Evolutionary conservation across 2,888 invertebrate species (phyloP).

Genomic region (Terebella lapidaria): DNA sequence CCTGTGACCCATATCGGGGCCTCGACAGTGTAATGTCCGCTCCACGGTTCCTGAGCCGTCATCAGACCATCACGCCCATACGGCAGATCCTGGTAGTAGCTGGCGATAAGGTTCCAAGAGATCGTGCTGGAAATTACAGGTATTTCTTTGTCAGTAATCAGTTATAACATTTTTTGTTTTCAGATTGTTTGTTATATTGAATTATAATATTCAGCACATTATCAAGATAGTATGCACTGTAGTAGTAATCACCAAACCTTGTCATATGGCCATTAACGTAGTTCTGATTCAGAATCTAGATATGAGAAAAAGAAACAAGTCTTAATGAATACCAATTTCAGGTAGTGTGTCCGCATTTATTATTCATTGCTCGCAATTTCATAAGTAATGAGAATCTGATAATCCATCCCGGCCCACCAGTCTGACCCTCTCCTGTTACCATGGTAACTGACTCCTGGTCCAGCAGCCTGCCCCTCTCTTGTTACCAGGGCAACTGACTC

Average conservation of each 20-base stretch:
- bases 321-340: no score
- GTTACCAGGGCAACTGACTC: neutral
- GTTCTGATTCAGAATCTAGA: conserved; percentile 47
- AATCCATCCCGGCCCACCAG: no score
- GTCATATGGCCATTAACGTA: conserved; percentile 53
- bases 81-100: conserved; percentile 48
- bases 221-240: no score
- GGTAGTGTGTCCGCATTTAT: no score
- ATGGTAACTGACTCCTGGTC: neutral
- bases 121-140: conserved; percentile 50
- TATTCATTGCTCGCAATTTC: no score
- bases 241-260: no score
- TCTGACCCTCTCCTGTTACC: no score
- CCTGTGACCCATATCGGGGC: conserved; percentile 52
- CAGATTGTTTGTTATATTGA: no score
- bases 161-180: no score
- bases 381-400: no score
- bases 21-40: conserved; percentile 46
- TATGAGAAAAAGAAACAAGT: conserved; percentile 5
- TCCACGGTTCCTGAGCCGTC: conserved; percentile 53
- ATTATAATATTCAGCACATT: neutral
- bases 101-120: conserved; percentile 52
- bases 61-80: conserved; percentile 47
- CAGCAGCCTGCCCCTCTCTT: no score
- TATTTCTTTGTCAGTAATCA: no score